Base-by-base conservation (phyloP, 2,113 vertebrate species). In the Chionodraco myersi region DNA sequence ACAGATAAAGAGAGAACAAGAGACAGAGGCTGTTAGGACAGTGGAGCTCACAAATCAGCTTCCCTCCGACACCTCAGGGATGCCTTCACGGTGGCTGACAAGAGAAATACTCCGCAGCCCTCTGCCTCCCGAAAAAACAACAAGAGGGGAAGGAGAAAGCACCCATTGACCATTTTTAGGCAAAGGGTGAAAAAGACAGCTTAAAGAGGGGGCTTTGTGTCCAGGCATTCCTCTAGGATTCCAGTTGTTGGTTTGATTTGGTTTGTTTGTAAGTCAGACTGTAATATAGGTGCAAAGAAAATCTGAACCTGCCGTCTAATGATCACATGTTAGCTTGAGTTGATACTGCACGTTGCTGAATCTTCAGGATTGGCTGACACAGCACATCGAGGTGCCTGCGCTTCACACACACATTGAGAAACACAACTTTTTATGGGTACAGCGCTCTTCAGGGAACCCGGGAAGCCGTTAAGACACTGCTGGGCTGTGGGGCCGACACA, bases 31-130 rank as follows among this genome's bases (percentile, higher is more conserved):
- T 71, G 68, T 90, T 84, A 84, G 84, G 85, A 91, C 79, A 81
- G 79, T 88, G 76, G 62, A 80, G 80, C 80, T 67, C 82, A 90
- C 91, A 92, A 90, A 91, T 90, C 89, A 95, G 93, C 83, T 83
- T 92, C 92, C 93, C 93, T 95, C 96, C 89, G 95, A 96, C 96
- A 96, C 96, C 96, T 96, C 71, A 36, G 96, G 96, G 96, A 96
- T 91, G 93, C 91, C 95, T 96, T 97, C 95, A 96, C 85, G 93
- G 95, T 95, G 94, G 93, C 95, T 96, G 96, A 96, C 95, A 96
- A 95, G 94, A 92, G 95, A 95, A 92, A 93, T 91, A 92, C 93
- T 93, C 91, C 84, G 82, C 92, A 84, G 77, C 82, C 88, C 83
- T 86, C 88, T 77, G 82, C 81, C 93, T 94, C 92, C 92, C 83